Evolutionary conservation across 2,113 vertebrate species (phyloP).

Genomic region (Indri indri): DNA sequence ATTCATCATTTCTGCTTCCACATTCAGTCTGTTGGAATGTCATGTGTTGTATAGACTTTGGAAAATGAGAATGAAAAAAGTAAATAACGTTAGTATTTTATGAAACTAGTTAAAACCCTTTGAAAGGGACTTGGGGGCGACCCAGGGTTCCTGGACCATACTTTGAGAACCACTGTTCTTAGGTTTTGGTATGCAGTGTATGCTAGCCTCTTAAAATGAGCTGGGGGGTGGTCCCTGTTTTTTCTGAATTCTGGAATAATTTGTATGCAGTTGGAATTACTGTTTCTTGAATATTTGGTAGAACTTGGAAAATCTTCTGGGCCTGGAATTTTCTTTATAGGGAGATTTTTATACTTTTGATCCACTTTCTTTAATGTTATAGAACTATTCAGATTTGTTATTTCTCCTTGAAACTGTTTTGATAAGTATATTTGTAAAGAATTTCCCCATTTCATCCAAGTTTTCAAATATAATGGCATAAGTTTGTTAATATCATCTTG

Average conservation of each 20-base stretch:
- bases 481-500: background rate
- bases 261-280: background rate
- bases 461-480: background rate
- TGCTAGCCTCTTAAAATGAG: background rate
- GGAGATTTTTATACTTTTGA: background rate
- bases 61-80: background rate
- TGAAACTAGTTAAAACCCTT: background rate
- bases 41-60: background rate
- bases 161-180: background rate
- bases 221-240: background rate
- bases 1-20: background rate
- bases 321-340: background rate
- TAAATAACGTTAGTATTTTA: background rate
- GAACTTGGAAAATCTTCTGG: background rate
- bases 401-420: slow-evolving; percentile 3
- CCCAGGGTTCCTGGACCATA: background rate
- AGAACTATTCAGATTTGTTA: background rate
- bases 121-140: background rate
- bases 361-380: background rate
- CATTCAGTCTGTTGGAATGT: background rate
- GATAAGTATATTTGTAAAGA: background rate
- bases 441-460: background rate
- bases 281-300: background rate
- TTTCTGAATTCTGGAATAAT: background rate
- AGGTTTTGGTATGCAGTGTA: background rate